Base-by-base conservation (phyloP, 2,113 vertebrate species). In the Andinoacara biseriatus region DNA sequence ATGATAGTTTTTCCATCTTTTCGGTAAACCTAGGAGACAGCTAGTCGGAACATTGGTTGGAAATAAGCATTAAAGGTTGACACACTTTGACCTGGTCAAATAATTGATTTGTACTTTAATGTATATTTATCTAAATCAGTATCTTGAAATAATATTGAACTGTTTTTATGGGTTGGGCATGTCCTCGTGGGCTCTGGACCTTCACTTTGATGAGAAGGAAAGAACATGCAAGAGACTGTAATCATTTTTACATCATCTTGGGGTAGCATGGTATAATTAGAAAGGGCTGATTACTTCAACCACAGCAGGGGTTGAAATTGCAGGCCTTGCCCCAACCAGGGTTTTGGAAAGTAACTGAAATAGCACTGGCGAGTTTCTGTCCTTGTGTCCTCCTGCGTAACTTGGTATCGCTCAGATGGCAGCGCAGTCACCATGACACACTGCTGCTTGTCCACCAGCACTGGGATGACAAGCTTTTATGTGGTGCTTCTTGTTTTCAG, bases 271-370 rank as follows among this genome's bases (percentile, higher is more conserved):
- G 84, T 93, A 93, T 96, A 95, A 96, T 96, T 96, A 95, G 91
- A 94, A 94, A 93, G 92, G 87, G 87, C 89, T 92, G 93, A 92
- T 91, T 95, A 95, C 86, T 90, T 92, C 87, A 90, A 94, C 94
- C 95, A 91, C 95, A 93, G 94, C 88, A 89, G 83, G 87, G 86
- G 57, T 87, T 94, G 85, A 95, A 95, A 95, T 95, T 95, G 94
- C 90, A 95, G 95, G 92, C 86, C 91, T 93, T 85, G 90, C 83
- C 87, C 88, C 72, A 74, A 78, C 90, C 82, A 65, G 83, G 88
- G 86, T 92, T 93, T 79, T 89, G 92, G 91, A 91, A 90, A 93
- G 91, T 78, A 81, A 87, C 93, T 85, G 86, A 95, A 95, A 94
- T 95, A 94, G 93, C 84, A 10, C 80, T 74, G 93, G 91, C 46